Evolutionary conservation across 2,113 vertebrate genomes (phyloP).

Genomic region (Labeo rohita): DNA sequence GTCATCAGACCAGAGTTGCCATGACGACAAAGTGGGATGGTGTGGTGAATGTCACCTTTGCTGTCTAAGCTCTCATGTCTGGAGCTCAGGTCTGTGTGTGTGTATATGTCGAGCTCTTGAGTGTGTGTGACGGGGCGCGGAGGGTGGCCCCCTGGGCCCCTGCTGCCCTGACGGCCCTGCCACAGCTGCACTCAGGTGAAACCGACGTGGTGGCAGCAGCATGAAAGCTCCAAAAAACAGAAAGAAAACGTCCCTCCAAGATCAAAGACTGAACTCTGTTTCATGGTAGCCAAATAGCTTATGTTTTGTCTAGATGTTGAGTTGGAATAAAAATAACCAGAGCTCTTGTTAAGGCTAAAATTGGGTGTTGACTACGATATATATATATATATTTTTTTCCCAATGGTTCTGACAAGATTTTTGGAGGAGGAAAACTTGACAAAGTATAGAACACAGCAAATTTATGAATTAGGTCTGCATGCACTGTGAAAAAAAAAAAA

Average conservation of each 20-base stretch:
- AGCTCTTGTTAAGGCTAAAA: neutral
- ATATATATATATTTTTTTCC: too few species aligned
- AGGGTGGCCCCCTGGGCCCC: slow-evolving; percentile 47
- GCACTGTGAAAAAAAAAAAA: too few species aligned
- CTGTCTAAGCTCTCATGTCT: slow-evolving; percentile 40
- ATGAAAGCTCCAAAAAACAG: slow-evolving; percentile 43
- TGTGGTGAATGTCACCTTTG: slow-evolving; percentile 44
- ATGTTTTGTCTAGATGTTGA: neutral
- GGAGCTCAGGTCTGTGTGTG: slow-evolving; percentile 33
- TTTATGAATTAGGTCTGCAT: too few species aligned
- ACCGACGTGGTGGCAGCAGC: slow-evolving; percentile 43
- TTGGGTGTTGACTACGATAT: neutral
- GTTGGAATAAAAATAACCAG: neutral
- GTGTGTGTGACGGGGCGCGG: slow-evolving; percentile 33
- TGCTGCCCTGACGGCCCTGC: slow-evolving; percentile 50
- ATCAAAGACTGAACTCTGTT: slow-evolving; percentile 32
- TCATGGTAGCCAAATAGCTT: slow-evolving; percentile 9
- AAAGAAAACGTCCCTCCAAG: slow-evolving; percentile 15
- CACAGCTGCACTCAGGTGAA: slow-evolving; percentile 56
- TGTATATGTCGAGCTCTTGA: slow-evolving; percentile 26
- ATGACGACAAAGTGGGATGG: slow-evolving; percentile 39
- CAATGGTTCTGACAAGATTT: neutral
- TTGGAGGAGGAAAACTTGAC: neutral
- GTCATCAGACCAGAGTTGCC: slow-evolving; percentile 33
- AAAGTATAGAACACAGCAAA: too few species aligned